Percentiles rank a stretch among this genome's conserved stretches.
Evolutionary conservation across 2,888 invertebrate species (phyloP).

Genomic region (Cremastinae sp.): DNA sequence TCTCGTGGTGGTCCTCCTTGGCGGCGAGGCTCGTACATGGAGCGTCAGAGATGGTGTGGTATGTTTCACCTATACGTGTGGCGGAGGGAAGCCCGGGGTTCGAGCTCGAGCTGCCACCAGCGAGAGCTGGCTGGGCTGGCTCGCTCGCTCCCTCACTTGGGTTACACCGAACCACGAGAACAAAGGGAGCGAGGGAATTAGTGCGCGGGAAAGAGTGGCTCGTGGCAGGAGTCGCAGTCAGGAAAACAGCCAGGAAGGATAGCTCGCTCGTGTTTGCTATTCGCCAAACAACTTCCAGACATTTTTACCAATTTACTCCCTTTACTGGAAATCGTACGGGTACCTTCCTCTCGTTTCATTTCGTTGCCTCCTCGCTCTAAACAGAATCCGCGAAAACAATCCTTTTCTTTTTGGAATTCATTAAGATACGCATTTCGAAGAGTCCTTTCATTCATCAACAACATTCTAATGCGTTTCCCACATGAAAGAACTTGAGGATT

Average conservation of each 20-base stretch:
- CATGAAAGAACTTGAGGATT: background rate
- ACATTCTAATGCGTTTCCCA: too few species aligned
- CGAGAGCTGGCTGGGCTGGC: slow-evolving; percentile 45
- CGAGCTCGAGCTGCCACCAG: slow-evolving; percentile 54
- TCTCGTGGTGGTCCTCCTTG: slow-evolving; percentile 14
- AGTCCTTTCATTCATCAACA: too few species aligned
- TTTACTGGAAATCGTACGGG: slow-evolving; percentile 56
- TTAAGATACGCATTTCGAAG: slow-evolving; percentile 7
- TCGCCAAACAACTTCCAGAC: slow-evolving; percentile 69
- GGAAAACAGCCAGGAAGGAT: slow-evolving; percentile 65
- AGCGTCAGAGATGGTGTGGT: slow-evolving; percentile 43
- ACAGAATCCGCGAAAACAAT: slow-evolving; percentile 49
- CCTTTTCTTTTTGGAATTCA: slow-evolving; percentile 46
- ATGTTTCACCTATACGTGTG: slow-evolving; percentile 46
- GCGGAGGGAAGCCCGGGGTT: slow-evolving; percentile 48
- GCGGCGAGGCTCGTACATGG: slow-evolving; percentile 11
- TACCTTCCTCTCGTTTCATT: slow-evolving; percentile 22
- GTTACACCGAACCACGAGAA: slow-evolving; percentile 36
- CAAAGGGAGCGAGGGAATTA: slow-evolving; percentile 61
- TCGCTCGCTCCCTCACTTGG: slow-evolving; percentile 32
- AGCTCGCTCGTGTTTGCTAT: slow-evolving; percentile 69
- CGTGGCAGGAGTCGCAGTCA: slow-evolving; percentile 52
- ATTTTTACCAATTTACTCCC: slow-evolving; percentile 75
- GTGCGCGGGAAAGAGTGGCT: slow-evolving; percentile 59
- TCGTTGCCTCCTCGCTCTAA: slow-evolving; percentile 17